Base-by-base conservation (phyloP, 2,113 vertebrate genomes). In the Machaerirhynchus nigripectus region DNA sequence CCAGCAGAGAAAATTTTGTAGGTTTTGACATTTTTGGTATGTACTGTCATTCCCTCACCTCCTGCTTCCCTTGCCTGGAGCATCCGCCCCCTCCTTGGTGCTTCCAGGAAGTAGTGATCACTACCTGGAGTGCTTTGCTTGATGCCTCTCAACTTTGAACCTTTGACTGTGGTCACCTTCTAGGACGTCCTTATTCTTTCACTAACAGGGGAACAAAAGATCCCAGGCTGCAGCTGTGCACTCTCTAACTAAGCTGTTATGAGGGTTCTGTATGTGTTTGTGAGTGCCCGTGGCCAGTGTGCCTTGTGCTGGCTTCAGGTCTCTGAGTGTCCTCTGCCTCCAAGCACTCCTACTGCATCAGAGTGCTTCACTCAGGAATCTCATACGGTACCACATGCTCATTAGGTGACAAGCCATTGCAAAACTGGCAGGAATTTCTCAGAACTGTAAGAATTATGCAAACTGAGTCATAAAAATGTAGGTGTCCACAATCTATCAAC, bases 321-420 rank as follows among this genome's bases (percentile, higher is more conserved):
- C 56, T 37, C 40, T 10, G 40, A 17, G 9, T 5, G 37, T 16
- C 30, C 70, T 20, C 26, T 22, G 44, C 15, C 46, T 60, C 71
- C n/a, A 35, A 63, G 88, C 61, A 49, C 1, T 2, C 20, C 39
- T 8, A 6, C 33, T 11, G 28, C 64, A 55, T 4, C 15, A 1
- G 11, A 20, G 35, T 3, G n/a, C 63, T 50, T 37, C 53, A 8
- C 30, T 20, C 47, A n/a, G 35, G 30, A 42, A 7, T 22, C 8
- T 37, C 50, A 35, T 3, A 9, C 33, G 15, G 23, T 5, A 6
- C 55, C 40, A 1, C 4, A 11, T 1, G 8, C 30, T 63, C 33
- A 6, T 6, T 27, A 26, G 4, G 31, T n/a, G 33, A 39, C 30
- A 42, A 52, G 35, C 31, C 21, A 22, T 2, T 61, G 5, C 49